Evolutionary conservation across 2,888 invertebrate genomes (phyloP), one percentile per base, ranked within the genome.

Genomic region (Drosophila neutralis): DNA sequence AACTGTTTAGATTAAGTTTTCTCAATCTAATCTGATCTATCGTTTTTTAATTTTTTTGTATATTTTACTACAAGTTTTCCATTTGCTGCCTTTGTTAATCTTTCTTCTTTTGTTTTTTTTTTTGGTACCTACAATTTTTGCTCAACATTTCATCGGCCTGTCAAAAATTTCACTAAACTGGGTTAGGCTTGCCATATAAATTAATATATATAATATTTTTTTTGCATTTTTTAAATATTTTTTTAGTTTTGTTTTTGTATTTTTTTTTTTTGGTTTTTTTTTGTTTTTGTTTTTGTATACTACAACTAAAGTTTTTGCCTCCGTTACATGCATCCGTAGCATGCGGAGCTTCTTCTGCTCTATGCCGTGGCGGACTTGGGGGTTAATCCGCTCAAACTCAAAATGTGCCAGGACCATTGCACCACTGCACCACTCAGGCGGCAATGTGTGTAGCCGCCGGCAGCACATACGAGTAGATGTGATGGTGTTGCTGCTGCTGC

Each of bases 361-460:
- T 77, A 80, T 80, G 80, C 76, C 45, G 42, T 57, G 51, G 69
- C 73, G 78, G 65, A 62, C 15, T 29, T 8, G 73, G 40, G 68
- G 57, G 48, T 33, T 29, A 59, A 65, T 69, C 76, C 67, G 57
- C 66, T 76, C 85, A 85, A 86, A 86, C 86, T 85, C 86, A 76
- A 87, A 85, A 71, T 71, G 68, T 78, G 56, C 53, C 35, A n/a
- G 73, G 33, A 52, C 65, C 72, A 56, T 38, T 49, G 70, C 53
- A 70, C 56, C 69, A 69, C 69, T 42, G 63, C 53, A 52, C 57
- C 54, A 69, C 65, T 87, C 78, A 87, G 82, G 92, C 92, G 63
- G 92, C 91, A 77, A 92, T 92, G 73, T 92, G 92, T 62, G 92
- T 89, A 76, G 92, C 88, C 77, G 92, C 89, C 69, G 92, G 93